A percentile compares a stretch with the other conserved stretches of the same genome.
These are phyloP conservation scores for Limenitis camilla DNA, from an alignment of 2,888 invertebrate genomes.

Conservation along the genomic window DNA sequence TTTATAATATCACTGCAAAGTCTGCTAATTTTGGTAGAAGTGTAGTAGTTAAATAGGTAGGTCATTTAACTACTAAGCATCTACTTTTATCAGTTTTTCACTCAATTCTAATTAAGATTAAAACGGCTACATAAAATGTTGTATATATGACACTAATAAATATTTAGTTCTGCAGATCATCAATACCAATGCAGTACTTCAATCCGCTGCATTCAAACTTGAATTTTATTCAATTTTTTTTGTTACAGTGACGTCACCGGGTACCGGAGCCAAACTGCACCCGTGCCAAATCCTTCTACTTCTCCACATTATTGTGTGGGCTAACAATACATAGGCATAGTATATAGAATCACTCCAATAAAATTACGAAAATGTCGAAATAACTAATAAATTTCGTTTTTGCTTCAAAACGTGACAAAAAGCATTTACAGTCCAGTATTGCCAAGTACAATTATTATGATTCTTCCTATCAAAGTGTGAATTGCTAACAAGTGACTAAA, in stretches of 20 bases:
- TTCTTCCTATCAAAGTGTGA: too few species aligned
- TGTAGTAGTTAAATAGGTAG: too few species aligned
- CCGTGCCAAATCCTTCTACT: slow-evolving; percentile 58
- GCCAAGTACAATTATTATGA: too few species aligned
- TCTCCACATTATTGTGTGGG: slow-evolving; percentile 53
- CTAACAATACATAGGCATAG: slow-evolving; percentile 53
- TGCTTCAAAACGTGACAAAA: too few species aligned
- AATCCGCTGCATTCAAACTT: slow-evolving; percentile 16
- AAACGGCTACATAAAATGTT: neutral
- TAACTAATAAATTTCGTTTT: too few species aligned
- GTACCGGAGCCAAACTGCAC: slow-evolving; percentile 50
- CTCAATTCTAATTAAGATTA: neutral
- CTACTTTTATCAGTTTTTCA: too few species aligned
- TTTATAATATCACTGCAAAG: too few species aligned
- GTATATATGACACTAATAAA: neutral
- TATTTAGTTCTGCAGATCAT: slow-evolving; percentile 12
- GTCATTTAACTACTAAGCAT: too few species aligned
- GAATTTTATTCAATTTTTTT: slow-evolving; percentile 20
- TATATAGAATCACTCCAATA: slow-evolving; percentile 8
- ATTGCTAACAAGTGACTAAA: too few species aligned
- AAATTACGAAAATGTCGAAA: too few species aligned
- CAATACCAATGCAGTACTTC: slow-evolving; percentile 14
- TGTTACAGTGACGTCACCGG: slow-evolving; percentile 64
- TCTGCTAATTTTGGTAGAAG: too few species aligned
- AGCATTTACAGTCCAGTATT: too few species aligned